Evolutionary conservation across 2,797 vertebrate genomes (phyloP), one percentile per base, ranked within the genome.

Genomic region (Scolopax bukidnonensis): DNA sequence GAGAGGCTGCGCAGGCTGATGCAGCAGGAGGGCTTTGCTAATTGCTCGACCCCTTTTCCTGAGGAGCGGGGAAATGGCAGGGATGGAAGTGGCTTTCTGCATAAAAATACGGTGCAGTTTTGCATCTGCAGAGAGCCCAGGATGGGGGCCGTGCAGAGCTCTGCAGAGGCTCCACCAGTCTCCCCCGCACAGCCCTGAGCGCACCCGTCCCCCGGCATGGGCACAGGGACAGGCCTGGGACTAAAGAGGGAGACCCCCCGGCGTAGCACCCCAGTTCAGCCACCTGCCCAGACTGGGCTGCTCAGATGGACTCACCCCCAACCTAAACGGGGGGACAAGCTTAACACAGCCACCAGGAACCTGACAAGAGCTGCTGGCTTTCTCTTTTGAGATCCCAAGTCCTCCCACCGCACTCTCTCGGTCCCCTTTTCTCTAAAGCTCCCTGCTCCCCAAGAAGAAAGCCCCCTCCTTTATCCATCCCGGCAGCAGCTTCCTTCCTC

Each of bases 31-130:
- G 81, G 50, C n/a, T 91, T 88, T 71, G 69, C 17, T 56, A 69
- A 76, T 79, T 1, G 12, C 1, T 1, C 30, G 74, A 74, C 33
- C 77, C 65, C 16, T 6, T 36, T 53, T 73, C 71, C 30, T 15
- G 50, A 65, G n/a, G 89, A 57, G 69, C 6, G 11, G 15, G 47
- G 74, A 91, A 92, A 79, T 12, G 21, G 67, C 64, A 80, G 64
- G 63, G 77, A 79, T 68, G 50, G 89, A 94, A 91, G 43, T 9
- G 67, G 53, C 63, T 68, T 90, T 79, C 59, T 59, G 54, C n/a
- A 64, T 40, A 86, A 65, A 65, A 36, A 11, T 24, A 59, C 6
- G 67, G 63, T 68, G 87, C 79, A 69, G 91, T 19, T 61, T 40
- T 13, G 40, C 30, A 41, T 67, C 60, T 80, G 51, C 51, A 56